A percentile compares a stretch with the other conserved stretches of the same genome.
Evolutionary conservation across 2,113 vertebrate species (phyloP).

Genomic region (Calyptommatus sinebrachiatus): DNA sequence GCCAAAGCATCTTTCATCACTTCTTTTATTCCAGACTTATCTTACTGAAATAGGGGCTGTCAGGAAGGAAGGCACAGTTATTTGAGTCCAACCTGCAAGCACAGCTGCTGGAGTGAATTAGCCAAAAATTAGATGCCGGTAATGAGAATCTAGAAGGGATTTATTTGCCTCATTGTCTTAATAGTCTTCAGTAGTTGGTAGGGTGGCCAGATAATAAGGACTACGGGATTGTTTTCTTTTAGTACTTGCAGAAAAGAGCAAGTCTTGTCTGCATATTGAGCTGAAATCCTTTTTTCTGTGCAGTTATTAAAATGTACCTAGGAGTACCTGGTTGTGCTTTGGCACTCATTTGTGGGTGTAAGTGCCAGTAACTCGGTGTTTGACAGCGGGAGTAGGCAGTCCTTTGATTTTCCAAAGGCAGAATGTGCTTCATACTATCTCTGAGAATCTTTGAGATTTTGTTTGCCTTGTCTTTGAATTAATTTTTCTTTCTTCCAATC

Average conservation of each 20-base stretch:
- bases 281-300: not conserved
- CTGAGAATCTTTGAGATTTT: conserved; percentile 33
- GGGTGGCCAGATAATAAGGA: no score
- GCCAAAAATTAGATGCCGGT: conserved; percentile 29
- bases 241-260: no score
- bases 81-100: conserved; percentile 32
- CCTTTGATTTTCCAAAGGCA: conserved; percentile 26
- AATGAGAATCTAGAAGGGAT: conserved; percentile 4
- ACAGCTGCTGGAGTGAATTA: conserved; percentile 32
- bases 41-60: not conserved
- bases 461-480: conserved; percentile 25
- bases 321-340: not conserved
- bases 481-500: conserved; percentile 4
- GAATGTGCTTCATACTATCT: conserved; percentile 46
- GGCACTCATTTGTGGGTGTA: not conserved
- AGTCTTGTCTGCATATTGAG: not conserved
- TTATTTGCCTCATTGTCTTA: conserved; percentile 17
- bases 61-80: conserved; percentile 7
- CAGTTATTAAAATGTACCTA: not conserved
- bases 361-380: conserved; percentile 11
- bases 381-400: conserved; percentile 16
- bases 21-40: not conserved
- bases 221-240: no score
- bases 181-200: not conserved
- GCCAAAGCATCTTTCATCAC: not conserved